Conservation (phyloP, 2,113 vertebrate genomes). For the Corythornis madagascariensis region DNA sequence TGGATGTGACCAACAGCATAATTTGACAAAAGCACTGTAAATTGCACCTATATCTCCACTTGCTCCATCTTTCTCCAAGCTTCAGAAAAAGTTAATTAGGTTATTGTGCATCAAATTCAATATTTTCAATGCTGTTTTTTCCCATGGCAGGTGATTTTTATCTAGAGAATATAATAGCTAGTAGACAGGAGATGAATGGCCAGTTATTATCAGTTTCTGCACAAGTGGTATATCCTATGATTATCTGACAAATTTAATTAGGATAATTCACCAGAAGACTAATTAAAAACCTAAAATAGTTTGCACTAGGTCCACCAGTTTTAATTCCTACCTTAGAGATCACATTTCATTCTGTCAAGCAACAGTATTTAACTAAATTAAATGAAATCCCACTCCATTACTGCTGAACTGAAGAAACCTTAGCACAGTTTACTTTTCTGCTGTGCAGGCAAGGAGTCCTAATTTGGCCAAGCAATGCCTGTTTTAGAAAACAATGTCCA, state of each 20-base stretch:
- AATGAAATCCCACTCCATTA: slow-evolving; percentile 62
- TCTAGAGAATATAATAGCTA: slow-evolving; percentile 16
- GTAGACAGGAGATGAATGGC: background rate
- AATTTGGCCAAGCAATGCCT: background rate
- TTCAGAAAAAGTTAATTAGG: slow-evolving; percentile 27
- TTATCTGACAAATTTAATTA: slow-evolving; percentile 65
- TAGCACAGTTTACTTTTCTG: slow-evolving; percentile 48
- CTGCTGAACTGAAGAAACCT: slow-evolving; percentile 48
- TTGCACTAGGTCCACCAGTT: slow-evolving; percentile 38
- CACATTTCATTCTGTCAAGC: slow-evolving; percentile 66
- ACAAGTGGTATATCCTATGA: slow-evolving; percentile 4
- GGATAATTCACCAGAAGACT: slow-evolving; percentile 63
- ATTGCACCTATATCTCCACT: slow-evolving; percentile 16
- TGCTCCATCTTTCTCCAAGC: background rate
- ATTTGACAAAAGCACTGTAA: background rate
- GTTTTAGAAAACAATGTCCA: background rate
- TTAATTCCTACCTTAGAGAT: slow-evolving; percentile 64
- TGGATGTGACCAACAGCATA: background rate
- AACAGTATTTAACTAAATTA: slow-evolving; percentile 66
- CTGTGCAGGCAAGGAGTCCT: slow-evolving; percentile 5
- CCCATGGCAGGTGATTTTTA: background rate
- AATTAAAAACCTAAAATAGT: slow-evolving; percentile 61
- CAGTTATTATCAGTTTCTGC: slow-evolving; percentile 2
- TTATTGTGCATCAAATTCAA: background rate
- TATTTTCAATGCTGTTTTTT: background rate